Percentiles rank a stretch among this genome's conserved stretches.
phyloP scores from a whole-genome alignment of 2,888 invertebrate species.

The Oscheius onirici region DNA sequence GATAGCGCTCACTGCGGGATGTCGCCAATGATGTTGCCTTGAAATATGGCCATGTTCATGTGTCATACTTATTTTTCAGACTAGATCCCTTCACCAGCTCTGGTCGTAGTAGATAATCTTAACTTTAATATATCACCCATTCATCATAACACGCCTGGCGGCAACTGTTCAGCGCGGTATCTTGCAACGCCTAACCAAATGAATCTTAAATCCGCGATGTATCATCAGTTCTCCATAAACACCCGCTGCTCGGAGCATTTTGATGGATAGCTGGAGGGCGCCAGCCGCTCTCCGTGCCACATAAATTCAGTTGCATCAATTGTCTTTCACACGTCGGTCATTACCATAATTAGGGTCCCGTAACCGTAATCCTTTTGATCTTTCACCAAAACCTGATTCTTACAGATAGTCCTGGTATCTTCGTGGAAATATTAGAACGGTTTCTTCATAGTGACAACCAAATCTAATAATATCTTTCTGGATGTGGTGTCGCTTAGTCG shows the following conservation, averaged over 20 bases:
- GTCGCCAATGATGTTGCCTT: constrained; percentile 18
- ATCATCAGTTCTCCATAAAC: constrained; percentile 31
- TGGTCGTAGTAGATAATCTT: background rate
- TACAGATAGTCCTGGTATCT: background rate
- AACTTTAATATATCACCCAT: background rate
- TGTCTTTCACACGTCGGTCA: constrained; percentile 20
- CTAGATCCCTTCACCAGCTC: background rate
- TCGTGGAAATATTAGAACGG: background rate
- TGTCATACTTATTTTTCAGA: background rate
- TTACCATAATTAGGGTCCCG: constrained; percentile 5
- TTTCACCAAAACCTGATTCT: background rate
- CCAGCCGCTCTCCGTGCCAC: constrained; percentile 28
- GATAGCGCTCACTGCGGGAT: constrained; percentile 27
- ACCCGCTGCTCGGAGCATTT: constrained; percentile 29
- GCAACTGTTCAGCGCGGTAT: constrained; percentile 3
- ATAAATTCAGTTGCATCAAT: constrained; percentile 31
- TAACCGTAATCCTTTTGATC: background rate
- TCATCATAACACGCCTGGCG: background rate
- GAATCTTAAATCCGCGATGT: constrained; percentile 20
- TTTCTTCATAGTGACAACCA: background rate
- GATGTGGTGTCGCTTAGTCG: background rate
- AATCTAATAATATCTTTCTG: constrained; percentile 16
- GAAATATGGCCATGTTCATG: background rate
- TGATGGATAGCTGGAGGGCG: constrained; percentile 29
- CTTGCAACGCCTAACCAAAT: constrained; percentile 4